Base-by-base conservation (phyloP, 2,888 invertebrate genomes). In the Eulithis testata region DNA sequence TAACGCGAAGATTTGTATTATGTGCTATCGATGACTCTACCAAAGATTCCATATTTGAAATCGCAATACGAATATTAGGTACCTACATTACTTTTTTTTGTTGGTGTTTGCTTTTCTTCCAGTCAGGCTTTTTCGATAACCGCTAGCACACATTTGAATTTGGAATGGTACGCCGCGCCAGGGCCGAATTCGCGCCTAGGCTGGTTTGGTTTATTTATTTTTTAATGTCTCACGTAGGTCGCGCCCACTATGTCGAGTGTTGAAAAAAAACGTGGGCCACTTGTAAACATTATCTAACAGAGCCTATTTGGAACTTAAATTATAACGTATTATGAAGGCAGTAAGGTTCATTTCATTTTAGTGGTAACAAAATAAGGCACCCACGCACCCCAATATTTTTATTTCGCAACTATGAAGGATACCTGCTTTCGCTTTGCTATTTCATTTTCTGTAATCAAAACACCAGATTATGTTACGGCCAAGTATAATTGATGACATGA, bases 361-460 rank as follows among this genome's bases (percentile, higher is more conserved):
- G 43, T 37, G 40, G 43, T 11, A 63, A 60, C 58, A 51, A 58
- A 31, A 60, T 66, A 63, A 14, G 56, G 70, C 73, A 75, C 89
- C 88, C 87, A 89, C 90, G 85, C 85, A 76, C 75, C 82, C 82
- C 82, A 82, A 76, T 78, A 76, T 81, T 86, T 84, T 85, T 82
- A 84, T 88, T 89, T 87, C 84, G 81, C 80, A 87, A 89, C 81
- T 79, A 72, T 75, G 80, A 86, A 86, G 85, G 84, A 84, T 82
- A 82, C 75, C 77, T 76, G 75, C 88, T 87, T 88, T 88, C 85
- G 78, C 78, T 84, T 81, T 68, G 73, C 74, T 76, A 75, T 74
- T 66, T 68, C 47, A 51, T 64, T 61, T 60, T 55, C 40, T 66
- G 51, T 6, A 14, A 50, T 63, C 47, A 58, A 40, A 14, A 49